A percentile compares a stretch with the other conserved stretches of the same genome.
Evolutionary conservation across 2,888 invertebrate genomes (phyloP).

Genomic region (Cancer borealis): DNA sequence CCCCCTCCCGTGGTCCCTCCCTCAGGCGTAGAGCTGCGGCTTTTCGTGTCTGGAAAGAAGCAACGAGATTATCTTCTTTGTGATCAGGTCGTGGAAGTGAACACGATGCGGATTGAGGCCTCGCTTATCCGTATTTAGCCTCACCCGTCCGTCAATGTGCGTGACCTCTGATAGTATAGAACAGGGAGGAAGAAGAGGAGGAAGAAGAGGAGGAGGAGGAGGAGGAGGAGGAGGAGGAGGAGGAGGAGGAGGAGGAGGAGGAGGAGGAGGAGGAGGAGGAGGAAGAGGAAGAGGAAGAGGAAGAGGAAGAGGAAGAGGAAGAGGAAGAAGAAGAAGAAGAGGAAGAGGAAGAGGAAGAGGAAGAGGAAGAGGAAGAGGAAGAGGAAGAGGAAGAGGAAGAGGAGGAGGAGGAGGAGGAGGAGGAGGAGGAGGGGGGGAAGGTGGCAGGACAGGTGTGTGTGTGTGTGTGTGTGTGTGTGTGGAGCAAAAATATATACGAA

Average conservation of each 20-base stretch:
- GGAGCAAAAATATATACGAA: background rate
- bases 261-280: background rate
- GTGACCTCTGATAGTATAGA: background rate
- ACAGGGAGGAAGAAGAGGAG: background rate
- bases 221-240: background rate
- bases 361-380: too few species aligned
- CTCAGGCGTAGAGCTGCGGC: background rate
- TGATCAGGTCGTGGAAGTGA: background rate
- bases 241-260: background rate
- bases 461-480: background rate
- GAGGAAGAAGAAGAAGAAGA: background rate
- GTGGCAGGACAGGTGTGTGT: background rate
- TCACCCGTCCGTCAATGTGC: background rate
- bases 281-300: background rate
- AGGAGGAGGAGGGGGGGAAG: background rate
- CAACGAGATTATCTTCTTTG: background rate
- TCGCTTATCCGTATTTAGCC: background rate
- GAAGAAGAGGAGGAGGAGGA: background rate
- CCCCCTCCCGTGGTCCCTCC: background rate
- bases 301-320: background rate
- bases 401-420: background rate
- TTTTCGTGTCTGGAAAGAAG: background rate
- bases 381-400: background rate
- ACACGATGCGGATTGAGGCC: background rate
- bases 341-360: too few species aligned